These are phyloP conservation scores for Campylomormyrus numenius DNA, from an alignment of 2,113 vertebrate genomes.

Conservation along the genomic window DNA sequence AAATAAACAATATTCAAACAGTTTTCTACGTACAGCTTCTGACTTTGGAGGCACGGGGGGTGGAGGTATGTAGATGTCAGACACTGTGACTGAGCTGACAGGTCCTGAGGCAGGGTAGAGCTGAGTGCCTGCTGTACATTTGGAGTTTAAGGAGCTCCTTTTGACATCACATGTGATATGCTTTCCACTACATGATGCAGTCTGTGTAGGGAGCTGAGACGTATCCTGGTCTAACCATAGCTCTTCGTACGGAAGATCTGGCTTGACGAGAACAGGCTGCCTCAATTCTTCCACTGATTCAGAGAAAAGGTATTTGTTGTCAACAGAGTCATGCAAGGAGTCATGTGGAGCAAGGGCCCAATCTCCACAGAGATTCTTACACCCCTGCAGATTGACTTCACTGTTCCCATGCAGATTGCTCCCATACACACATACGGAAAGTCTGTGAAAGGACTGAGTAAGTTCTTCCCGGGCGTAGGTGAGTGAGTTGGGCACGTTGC, in stretches of 20 bases:
- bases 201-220: slow-evolving; percentile 49
- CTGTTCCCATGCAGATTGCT: slow-evolving; percentile 94
- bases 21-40: slow-evolving; percentile 85
- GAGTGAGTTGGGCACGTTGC: slow-evolving; percentile 81
- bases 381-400: slow-evolving; percentile 91
- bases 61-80: slow-evolving; percentile 78
- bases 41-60: slow-evolving; percentile 98
- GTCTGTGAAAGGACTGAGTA: slow-evolving; percentile 92
- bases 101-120: slow-evolving; percentile 61
- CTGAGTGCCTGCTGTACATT: slow-evolving; percentile 50
- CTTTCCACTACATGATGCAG: slow-evolving; percentile 57
- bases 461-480: slow-evolving; percentile 90
- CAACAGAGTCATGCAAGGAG: slow-evolving; percentile 67
- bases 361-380: slow-evolving; percentile 77
- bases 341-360: slow-evolving; percentile 78
- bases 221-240: slow-evolving; percentile 84
- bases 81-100: slow-evolving; percentile 54
- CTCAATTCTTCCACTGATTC: slow-evolving; percentile 66
- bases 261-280: slow-evolving; percentile 57
- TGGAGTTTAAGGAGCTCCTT: slow-evolving; percentile 58
- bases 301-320: slow-evolving; percentile 78
- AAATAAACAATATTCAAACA: neutral
- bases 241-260: slow-evolving; percentile 89
- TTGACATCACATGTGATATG: slow-evolving; percentile 62
- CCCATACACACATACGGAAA: slow-evolving; percentile 92